Evolutionary conservation across 64 coral and sea anemone species (phyloP), one percentile per base, ranked within the genome.

Genomic region (Anthopleura sola): DNA sequence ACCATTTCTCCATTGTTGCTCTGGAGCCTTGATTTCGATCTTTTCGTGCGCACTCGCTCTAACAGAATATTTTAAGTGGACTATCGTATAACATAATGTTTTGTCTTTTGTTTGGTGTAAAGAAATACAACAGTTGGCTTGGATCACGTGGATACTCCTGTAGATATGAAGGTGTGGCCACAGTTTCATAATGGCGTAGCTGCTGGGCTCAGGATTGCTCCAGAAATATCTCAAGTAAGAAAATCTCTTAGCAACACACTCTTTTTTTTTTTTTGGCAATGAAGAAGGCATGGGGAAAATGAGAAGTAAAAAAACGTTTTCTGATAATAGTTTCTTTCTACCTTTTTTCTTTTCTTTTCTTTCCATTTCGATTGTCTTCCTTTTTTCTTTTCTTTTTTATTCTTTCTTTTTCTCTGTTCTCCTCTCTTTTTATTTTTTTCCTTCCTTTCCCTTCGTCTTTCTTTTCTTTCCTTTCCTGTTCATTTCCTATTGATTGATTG

Each of bases 151-250:
- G 96, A 99, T 48, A 91, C 90, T 11, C 92, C 96, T 6, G 69
- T 36, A 5, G 96, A 99, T 78, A 99, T 99, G 96, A 91, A 87
- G 80, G 81, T 94, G 21, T 99, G 96, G 96, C 96, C 96, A 3
- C 81, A 53, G 10, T 99, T 99, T 83, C 96, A 99, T 83, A 99
- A 99, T 85, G 96, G 96, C 19, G 96, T 94, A 17, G 96, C 96
- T 49, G 87, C 96, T 50, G 96, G 92, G 23, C 90, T 99, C 16
- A 91, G 90, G 84, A 94, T 99, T 68, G 87, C 90, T 32, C 96
- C 93, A 51, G 92, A 88, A 80, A 99, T 94, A 86, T 91, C 96
- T 51, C 87, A 99, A 93, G 96, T 99, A 83, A 64, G 76, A 79
- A 79, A 44, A 19, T 23, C 3, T 20, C 31, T 79, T 79, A 29